A percentile compares a stretch with the other conserved stretches of the same genome.
Conservation (phyloP, 2,113 vertebrate species). For the Aix galericulata region DNA sequence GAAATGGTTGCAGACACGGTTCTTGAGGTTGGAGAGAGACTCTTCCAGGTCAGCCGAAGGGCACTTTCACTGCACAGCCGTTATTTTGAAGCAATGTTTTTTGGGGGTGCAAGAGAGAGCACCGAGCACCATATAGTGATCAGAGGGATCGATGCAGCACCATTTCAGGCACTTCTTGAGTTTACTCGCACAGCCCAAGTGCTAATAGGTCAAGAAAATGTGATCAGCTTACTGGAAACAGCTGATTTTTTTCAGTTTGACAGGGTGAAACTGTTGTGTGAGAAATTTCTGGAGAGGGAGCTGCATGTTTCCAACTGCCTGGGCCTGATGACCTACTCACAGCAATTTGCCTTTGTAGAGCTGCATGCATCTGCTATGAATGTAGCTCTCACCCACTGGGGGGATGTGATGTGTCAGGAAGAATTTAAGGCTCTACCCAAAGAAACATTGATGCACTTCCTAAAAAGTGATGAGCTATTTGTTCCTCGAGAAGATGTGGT, state of each 20-base stretch:
- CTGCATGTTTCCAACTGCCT: conserved; percentile 87
- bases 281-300: conserved; percentile 86
- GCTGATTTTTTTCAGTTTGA: conserved; percentile 87
- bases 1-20: conserved; percentile 52
- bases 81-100: conserved; percentile 89
- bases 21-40: conserved; percentile 79
- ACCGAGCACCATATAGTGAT: conserved; percentile 75
- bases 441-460: conserved; percentile 77
- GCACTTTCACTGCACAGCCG: conserved; percentile 78
- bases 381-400: conserved; percentile 85
- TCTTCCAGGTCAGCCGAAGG: conserved; percentile 82
- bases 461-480: conserved; percentile 82
- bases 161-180: conserved; percentile 81
- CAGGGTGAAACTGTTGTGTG: conserved; percentile 80
- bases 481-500: conserved; percentile 81
- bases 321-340: conserved; percentile 84
- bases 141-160: conserved; percentile 71
- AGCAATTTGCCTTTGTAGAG: conserved; percentile 77
- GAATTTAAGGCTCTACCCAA: conserved; percentile 84
- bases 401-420: conserved; percentile 69
- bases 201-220: conserved; percentile 75
- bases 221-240: conserved; percentile 82
- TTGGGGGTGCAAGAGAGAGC: conserved; percentile 81
- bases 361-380: conserved; percentile 75
- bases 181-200: conserved; percentile 73